These are phyloP conservation scores for Scyliorhinus canicula DNA, from an alignment of 2,797 vertebrate genomes.

Conservation along the genomic window DNA sequence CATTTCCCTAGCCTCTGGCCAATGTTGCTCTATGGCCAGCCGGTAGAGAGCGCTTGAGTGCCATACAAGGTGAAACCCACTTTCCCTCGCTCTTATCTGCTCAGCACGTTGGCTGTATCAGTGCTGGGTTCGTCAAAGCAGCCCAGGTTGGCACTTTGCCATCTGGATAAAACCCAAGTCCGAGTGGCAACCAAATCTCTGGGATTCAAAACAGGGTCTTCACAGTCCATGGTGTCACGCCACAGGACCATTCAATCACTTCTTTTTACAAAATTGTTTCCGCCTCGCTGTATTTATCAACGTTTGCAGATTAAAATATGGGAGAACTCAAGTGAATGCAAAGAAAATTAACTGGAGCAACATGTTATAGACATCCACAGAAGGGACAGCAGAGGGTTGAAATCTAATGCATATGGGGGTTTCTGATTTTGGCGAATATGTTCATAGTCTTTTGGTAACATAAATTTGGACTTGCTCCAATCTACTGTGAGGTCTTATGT, in stretches of 20 bases:
- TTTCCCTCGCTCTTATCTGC: slow-evolving; percentile 7
- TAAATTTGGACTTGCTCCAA: background rate
- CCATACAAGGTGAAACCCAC: slow-evolving; percentile 1
- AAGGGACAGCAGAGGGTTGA: background rate
- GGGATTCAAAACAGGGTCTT: background rate
- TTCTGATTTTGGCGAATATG: background rate
- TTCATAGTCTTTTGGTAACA: background rate
- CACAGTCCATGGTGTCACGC: slow-evolving; percentile 15
- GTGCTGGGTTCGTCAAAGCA: background rate
- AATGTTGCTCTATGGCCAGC: background rate
- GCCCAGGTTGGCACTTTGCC: background rate
- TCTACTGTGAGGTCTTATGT: too few relatives aligned
- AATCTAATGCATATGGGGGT: background rate
- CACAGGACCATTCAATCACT: slow-evolving; percentile 36
- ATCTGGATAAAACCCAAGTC: slow-evolving; percentile 15
- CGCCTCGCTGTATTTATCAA: slow-evolving; percentile 27
- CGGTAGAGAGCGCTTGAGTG: slow-evolving; percentile 19
- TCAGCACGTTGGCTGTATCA: background rate
- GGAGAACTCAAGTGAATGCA: slow-evolving; percentile 25
- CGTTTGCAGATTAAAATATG: slow-evolving; percentile 30
- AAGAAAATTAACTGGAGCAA: background rate
- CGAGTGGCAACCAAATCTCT: slow-evolving; percentile 2
- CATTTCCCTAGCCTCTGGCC: background rate
- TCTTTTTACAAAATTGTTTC: slow-evolving; percentile 18
- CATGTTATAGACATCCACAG: slow-evolving; percentile 7